Evolutionary conservation across 1,140 invertebrate species (phyloP).

Genomic region (Aleiodes sp.): DNA sequence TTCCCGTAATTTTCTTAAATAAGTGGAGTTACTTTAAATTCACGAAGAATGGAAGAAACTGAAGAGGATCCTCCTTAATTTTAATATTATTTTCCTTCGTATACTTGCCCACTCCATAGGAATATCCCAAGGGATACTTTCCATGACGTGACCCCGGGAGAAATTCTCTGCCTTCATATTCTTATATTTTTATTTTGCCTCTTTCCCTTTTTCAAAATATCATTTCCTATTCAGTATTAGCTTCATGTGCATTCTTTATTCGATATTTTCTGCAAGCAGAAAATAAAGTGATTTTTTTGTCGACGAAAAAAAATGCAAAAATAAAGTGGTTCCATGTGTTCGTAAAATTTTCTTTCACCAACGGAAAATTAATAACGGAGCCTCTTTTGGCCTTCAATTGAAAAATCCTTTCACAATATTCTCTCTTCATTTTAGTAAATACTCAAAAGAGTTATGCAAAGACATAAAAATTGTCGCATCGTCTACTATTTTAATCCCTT

Average conservation of each 20-base stretch:
- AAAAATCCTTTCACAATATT: background rate
- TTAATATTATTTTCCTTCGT: slow-evolving; percentile 9
- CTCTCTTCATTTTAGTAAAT: background rate
- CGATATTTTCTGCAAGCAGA: background rate
- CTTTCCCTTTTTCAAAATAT: background rate
- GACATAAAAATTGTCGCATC: slow-evolving; percentile 17
- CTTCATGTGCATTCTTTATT: background rate
- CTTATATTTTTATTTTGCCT: no score
- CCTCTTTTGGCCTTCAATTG: background rate
- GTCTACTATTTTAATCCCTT: slow-evolving; percentile 34
- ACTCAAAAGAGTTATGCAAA: slow-evolving; percentile 20
- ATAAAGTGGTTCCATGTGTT: background rate
- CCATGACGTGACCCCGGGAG: slow-evolving; percentile 6
- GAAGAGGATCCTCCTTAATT: background rate
- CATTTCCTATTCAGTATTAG: slow-evolving; percentile 4
- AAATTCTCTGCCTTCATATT: background rate
- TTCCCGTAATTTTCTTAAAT: background rate
- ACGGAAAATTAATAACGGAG: background rate
- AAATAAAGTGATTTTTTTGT: background rate
- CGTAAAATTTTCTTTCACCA: background rate
- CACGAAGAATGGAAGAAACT: background rate
- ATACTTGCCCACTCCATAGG: background rate
- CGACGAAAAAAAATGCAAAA: background rate
- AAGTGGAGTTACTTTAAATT: background rate
- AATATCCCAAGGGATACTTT: background rate